phyloP scores from a whole-genome alignment of 1,140 invertebrate species.

The Hydropsyche tenuis region DNA sequence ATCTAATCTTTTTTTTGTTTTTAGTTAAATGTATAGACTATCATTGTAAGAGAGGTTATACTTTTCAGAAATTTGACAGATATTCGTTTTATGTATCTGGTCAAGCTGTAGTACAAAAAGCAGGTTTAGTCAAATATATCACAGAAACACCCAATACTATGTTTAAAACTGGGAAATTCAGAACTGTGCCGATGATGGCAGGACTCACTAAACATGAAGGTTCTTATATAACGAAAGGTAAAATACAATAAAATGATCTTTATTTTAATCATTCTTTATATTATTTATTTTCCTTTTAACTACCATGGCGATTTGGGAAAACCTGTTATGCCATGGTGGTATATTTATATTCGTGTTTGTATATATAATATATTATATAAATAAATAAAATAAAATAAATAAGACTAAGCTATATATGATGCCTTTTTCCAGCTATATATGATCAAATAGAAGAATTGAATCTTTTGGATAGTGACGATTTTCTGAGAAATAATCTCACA shows the following conservation, averaged over 20 bases:
- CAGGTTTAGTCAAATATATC: conserved; percentile 38
- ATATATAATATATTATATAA: no score
- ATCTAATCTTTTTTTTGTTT: no score
- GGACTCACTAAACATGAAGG: conserved; percentile 46
- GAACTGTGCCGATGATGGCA: conserved; percentile 40
- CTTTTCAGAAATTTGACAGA: no score
- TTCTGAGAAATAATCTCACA: conserved; percentile 30
- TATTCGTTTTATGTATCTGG: neutral
- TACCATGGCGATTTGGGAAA: no score
- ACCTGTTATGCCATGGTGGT: neutral
- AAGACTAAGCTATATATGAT: conserved; percentile 40
- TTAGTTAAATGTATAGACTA: no score
- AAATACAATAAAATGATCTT: neutral
- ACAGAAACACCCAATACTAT: conserved; percentile 25
- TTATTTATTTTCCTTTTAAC: no score
- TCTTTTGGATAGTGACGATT: conserved; percentile 9
- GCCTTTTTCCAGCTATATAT: no score
- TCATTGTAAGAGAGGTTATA: no score
- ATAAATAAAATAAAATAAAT: no score
- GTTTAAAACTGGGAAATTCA: conserved; percentile 29
- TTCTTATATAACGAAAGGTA: conserved; percentile 38
- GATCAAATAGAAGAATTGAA: conserved; percentile 9
- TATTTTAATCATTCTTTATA: no score
- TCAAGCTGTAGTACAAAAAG: conserved; percentile 40
- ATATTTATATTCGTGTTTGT: neutral